Base-by-base conservation (phyloP, 2,797 vertebrate species). In the Cryptoprocta ferox region DNA sequence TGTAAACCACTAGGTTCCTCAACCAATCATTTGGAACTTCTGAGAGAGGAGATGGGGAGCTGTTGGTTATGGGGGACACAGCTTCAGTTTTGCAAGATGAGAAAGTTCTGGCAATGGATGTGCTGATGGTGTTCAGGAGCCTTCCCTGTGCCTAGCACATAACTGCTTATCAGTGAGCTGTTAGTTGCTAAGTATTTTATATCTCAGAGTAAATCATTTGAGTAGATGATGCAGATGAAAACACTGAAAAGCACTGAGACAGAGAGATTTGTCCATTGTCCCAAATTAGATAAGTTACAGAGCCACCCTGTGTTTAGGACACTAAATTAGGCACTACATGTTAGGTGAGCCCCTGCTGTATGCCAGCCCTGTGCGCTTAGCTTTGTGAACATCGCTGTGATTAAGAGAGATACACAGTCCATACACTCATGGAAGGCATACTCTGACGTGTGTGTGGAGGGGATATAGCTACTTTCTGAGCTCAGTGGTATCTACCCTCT, bases 381-480 rank as follows among this genome's bases (percentile, higher is more conserved):
- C 42, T 71, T 45, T 56, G 53, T 37, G 53, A 56, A 39, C 1
- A 2, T 30, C 21, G 2, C 45, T 32, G 3, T 14, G 42, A 45
- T 13, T 28, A 21, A 48, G 5, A 48, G 35, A 35, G 63, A 8
- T 24, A 2, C 0, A 0, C 1, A 4, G 6, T 30, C 32, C 63
- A 14, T 6, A 5, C 19, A 0, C 56, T 21, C 26, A 10, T 12
- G 39, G 6, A 53, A 8, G 39, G 37, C 18, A 28, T 26, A 5
- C n/a, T 28, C 59, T 15, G 21, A 18, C 4, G 32, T 37, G 24
- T 37, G 7, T 28, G 26, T 16, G 0, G 32, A 18, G 8, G 1
- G 21, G 42, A n/a, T 3, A 4, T 11, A 13, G 35, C 24, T 32
- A 7, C 30, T 35, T 71, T 56, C 63, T 42, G 61, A 84, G 26